Conservation (phyloP, 2,797 vertebrate genomes). For the Alectoris magna region DNA sequence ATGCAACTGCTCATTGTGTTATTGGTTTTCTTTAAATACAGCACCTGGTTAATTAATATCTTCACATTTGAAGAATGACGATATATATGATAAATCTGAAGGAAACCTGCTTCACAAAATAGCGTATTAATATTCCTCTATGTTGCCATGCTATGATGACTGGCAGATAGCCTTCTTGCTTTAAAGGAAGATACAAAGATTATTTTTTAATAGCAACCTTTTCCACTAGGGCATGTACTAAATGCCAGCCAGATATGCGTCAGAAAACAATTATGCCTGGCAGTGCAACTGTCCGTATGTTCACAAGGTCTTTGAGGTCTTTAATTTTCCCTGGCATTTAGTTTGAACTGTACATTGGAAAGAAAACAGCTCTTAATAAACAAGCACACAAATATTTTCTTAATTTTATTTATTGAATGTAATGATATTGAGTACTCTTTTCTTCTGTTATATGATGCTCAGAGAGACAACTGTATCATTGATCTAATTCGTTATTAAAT, state of each 20-base stretch:
- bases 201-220: constrained; percentile 40
- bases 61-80: neutral
- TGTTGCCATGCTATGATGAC: neutral
- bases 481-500: neutral
- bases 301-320: constrained; percentile 38
- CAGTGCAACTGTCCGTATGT: neutral
- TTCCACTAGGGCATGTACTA: constrained; percentile 46
- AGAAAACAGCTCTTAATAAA: neutral
- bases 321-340: constrained; percentile 47
- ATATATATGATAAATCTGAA: neutral
- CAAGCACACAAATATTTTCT: neutral
- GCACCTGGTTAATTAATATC: neutral
- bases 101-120: neutral
- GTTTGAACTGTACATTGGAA: constrained; percentile 14
- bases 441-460: neutral
- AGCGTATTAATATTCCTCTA: neutral
- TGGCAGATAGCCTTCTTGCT: neutral
- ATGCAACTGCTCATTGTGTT: neutral
- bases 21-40: neutral
- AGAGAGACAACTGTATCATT: neutral
- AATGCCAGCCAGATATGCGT: constrained; percentile 61
- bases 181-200: neutral
- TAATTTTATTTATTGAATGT: neutral
- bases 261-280: constrained; percentile 52
- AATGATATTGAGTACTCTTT: neutral